Base-by-base conservation (phyloP, 2,797 vertebrate genomes). In the Micrastur ruficollis region DNA sequence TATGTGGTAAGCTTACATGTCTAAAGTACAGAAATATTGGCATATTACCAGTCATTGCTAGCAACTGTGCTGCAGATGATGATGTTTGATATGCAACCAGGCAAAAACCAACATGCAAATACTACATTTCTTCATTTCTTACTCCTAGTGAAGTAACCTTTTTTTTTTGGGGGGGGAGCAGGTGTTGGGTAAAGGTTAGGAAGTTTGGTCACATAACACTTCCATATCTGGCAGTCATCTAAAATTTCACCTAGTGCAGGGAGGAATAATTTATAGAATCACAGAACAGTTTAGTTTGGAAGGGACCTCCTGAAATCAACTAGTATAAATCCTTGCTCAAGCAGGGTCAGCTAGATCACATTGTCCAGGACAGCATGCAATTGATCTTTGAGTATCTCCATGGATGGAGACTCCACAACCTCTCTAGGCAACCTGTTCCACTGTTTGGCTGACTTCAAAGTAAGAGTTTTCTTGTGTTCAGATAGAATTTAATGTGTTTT, bases 181-280 rank as follows among this genome's bases (percentile, higher is more conserved):
- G 3, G 6, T 0, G 1, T 40, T 12, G 36, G 6, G 2, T 8
- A 2, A 4, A 22, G 2, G 3, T 42, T 32, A 50, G 2, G 5
- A 3, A 38, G 10, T 49, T 79, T 58, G 22, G 16, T 49, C 17
- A 81, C 12, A 12, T 36, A 26, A 38, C 6, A 31, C 68, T 81
- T 79, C 62, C 71, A n/a, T 46, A 72, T 14, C 38, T 79, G 38
- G 1, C 22, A 61, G 9, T 2, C 3, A 58, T 91, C 29, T 76
- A 74, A 83, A 68, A 56, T 70, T 63, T 83, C 3, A 19, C 5
- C 22, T 26, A 32, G 8, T 25, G 4, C 11, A 70, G 22, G 38
- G 10, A 78, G 5, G 16, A 78, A 49, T 42, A 65, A 50, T 68
- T 75, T 40, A 56, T 7, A 65, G 16, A 74, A 67, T 55, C 27